Percentiles rank a stretch among this genome's conserved stretches.
phyloP scores from a whole-genome alignment of 1,140 invertebrate genomes.

The Agraylea sexmaculata region DNA sequence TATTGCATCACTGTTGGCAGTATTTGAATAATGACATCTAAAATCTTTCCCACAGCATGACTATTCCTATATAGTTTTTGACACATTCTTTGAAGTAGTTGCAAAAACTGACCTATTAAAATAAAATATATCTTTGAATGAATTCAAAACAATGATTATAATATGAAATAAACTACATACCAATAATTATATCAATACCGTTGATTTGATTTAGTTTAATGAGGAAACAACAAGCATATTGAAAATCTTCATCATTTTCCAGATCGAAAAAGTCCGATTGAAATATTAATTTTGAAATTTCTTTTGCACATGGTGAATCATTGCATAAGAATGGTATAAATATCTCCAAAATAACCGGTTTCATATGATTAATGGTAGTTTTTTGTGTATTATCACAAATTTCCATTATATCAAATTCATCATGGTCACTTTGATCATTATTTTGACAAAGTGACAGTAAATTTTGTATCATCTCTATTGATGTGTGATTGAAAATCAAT shows the following conservation, averaged over 20 bases:
- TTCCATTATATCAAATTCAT: slow-evolving; percentile 9
- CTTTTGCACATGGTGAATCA: slow-evolving; percentile 7
- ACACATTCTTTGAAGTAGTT: slow-evolving; percentile 12
- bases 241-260: slow-evolving; percentile 12
- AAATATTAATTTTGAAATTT: slow-evolving; percentile 9
- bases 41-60: slow-evolving; percentile 9
- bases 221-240: too few relatives aligned
- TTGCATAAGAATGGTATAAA: slow-evolving; percentile 7
- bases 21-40: slow-evolving; percentile 10
- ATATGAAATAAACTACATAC: too few relatives aligned
- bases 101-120: slow-evolving; percentile 12
- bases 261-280: slow-evolving; percentile 10
- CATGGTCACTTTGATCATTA: slow-evolving; percentile 3
- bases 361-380: slow-evolving; percentile 7
- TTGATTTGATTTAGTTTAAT: too few relatives aligned
- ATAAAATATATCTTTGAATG: slow-evolving; percentile 1
- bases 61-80: slow-evolving; percentile 10
- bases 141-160: too few relatives aligned
- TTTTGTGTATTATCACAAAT: background rate
- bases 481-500: slow-evolving; percentile 11
- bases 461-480: slow-evolving; percentile 14
- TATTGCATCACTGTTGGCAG: slow-evolving; percentile 4
- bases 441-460: slow-evolving; percentile 6
- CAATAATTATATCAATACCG: too few relatives aligned
- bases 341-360: slow-evolving; percentile 9